Conservation (phyloP, 2,113 vertebrate genomes). For the Ancistrus triradiatus region DNA sequence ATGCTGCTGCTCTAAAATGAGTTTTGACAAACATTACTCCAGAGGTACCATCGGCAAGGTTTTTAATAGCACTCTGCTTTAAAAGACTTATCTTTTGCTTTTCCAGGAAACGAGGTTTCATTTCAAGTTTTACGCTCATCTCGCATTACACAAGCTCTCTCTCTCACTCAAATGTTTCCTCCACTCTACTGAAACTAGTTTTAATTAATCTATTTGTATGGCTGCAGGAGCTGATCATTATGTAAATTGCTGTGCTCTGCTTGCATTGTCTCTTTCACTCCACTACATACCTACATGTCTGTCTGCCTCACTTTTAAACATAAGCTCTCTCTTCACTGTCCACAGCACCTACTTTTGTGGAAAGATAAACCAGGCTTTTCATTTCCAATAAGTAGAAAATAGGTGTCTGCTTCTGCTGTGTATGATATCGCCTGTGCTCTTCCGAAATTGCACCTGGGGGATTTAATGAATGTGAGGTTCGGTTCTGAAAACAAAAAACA, state of each 20-base stretch:
- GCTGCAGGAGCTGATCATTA: slow-evolving; percentile 35
- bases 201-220: slow-evolving; percentile 8
- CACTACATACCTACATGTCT: neutral
- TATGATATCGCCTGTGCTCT: slow-evolving; percentile 34
- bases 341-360: neutral
- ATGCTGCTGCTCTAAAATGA: no score
- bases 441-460: slow-evolving; percentile 21
- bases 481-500: slow-evolving; percentile 1
- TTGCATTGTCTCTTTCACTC: neutral
- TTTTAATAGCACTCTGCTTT: no score
- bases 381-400: slow-evolving; percentile 47
- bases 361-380: slow-evolving; percentile 34
- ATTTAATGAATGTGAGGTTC: slow-evolving; percentile 33
- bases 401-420: slow-evolving; percentile 20
- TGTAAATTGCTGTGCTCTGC: slow-evolving; percentile 9
- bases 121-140: neutral
- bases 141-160: slow-evolving; percentile 15
- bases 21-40: no score
- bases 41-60: no score
- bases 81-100: no score
- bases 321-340: slow-evolving; percentile 10
- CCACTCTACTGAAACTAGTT: slow-evolving; percentile 8
- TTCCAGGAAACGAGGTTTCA: no score
- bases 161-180: neutral
- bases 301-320: slow-evolving; percentile 1